Conservation (phyloP, 1,140 invertebrate species). For the Calliphora vicina region DNA sequence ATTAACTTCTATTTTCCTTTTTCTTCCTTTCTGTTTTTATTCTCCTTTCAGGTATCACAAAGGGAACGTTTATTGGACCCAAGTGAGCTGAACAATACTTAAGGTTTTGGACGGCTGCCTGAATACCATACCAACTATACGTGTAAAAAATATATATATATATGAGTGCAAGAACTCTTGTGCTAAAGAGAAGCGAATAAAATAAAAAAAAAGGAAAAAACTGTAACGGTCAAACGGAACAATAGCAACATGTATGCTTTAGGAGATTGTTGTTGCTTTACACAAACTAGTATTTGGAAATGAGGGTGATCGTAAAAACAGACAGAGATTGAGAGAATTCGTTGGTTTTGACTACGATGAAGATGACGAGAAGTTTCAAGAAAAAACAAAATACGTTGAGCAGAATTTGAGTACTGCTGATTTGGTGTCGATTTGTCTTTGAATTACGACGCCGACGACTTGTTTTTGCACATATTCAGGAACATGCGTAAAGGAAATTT, state of each 20-base stretch:
- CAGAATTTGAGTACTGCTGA: slow-evolving; percentile 17
- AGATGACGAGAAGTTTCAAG: slow-evolving; percentile 1
- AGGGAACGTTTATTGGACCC: too few species aligned
- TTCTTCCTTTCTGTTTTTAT: too few species aligned
- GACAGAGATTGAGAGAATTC: slow-evolving; percentile 25
- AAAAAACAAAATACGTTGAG: slow-evolving; percentile 14
- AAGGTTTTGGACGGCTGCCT: too few species aligned
- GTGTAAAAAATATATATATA: not conserved
- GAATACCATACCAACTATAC: too few species aligned
- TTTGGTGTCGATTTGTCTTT: slow-evolving; percentile 32
- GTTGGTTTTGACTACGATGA: slow-evolving; percentile 32
- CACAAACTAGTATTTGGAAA: slow-evolving; percentile 34
- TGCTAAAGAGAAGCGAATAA: not conserved
- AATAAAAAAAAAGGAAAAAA: not conserved
- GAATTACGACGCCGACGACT: not conserved
- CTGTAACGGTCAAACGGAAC: not conserved
- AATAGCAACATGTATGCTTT: not conserved
- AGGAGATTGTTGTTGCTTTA: not conserved
- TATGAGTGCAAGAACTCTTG: too few species aligned
- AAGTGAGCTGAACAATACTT: too few species aligned
- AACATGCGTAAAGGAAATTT: slow-evolving; percentile 18
- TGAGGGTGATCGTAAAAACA: slow-evolving; percentile 32
- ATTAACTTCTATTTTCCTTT: too few species aligned
- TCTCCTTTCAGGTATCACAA: too few species aligned
- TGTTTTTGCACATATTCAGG: slow-evolving; percentile 28